Percentiles rank a stretch among this genome's conserved stretches.
phyloP scores from a whole-genome alignment of 2,797 vertebrate genomes.

The Enteromius thamalakanensis region DNA sequence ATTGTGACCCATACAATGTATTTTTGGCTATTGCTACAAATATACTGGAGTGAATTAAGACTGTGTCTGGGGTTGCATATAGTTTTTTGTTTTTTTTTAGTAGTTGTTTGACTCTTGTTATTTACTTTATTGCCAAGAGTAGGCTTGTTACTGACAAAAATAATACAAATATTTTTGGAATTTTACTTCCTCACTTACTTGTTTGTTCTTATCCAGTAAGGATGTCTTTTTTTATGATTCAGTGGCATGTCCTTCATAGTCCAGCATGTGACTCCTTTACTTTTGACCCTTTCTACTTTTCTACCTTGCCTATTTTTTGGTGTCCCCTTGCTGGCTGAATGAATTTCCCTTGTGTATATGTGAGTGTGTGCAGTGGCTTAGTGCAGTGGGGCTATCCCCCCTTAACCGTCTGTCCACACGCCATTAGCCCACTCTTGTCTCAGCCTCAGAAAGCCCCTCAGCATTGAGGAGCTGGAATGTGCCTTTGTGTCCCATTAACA shows the following conservation, averaged over 20 bases:
- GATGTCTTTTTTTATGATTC: neutral
- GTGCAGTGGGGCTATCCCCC: slow-evolving; percentile 46
- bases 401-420: slow-evolving; percentile 52
- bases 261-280: slow-evolving; percentile 6
- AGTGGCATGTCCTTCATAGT: neutral
- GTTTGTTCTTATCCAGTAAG: neutral
- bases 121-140: neutral
- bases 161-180: neutral
- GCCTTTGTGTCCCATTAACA: slow-evolving; percentile 53
- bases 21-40: too few species aligned
- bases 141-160: neutral
- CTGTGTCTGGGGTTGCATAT: too few species aligned
- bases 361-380: slow-evolving; percentile 12
- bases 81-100: neutral
- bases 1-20: too few species aligned
- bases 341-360: slow-evolving; percentile 21
- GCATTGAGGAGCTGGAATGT: slow-evolving; percentile 69
- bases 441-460: slow-evolving; percentile 64
- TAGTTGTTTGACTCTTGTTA: neutral
- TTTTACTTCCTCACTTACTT: neutral
- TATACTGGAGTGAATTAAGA: too few species aligned
- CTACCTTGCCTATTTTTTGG: slow-evolving; percentile 11
- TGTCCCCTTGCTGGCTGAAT: slow-evolving; percentile 11
- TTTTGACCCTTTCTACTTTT: slow-evolving; percentile 30
- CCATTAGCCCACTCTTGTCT: slow-evolving; percentile 60